Percentiles rank a stretch among this genome's conserved stretches.
Evolutionary conservation across 2,888 invertebrate genomes (phyloP).

Genomic region (Aspidapion aeneum): DNA sequence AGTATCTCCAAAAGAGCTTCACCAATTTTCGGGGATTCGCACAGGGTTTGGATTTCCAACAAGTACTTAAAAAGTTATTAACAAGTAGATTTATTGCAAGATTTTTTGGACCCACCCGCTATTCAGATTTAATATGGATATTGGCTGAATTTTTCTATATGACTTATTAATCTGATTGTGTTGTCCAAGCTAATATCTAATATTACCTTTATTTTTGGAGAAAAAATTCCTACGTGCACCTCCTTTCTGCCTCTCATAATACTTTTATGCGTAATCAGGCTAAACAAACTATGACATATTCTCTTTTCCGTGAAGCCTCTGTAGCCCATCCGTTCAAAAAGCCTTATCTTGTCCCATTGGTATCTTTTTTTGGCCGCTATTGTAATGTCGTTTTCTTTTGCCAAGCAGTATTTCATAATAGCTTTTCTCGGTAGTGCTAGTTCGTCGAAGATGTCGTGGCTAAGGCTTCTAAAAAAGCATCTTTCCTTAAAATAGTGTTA

Average conservation of each 20-base stretch:
- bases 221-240: slow-evolving; percentile 14
- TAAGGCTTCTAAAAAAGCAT: slow-evolving; percentile 47
- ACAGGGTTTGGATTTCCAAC: too few relatives aligned
- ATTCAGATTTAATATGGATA: too few relatives aligned
- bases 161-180: too few relatives aligned
- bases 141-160: too few relatives aligned
- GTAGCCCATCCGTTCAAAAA: slow-evolving; percentile 46
- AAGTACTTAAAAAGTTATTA: too few relatives aligned
- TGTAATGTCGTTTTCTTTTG: slow-evolving; percentile 28
- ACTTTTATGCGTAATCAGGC: slow-evolving; percentile 33
- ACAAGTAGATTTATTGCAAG: too few relatives aligned
- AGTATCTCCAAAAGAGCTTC: too few relatives aligned
- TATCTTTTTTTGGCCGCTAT: slow-evolving; percentile 32
- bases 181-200: too few relatives aligned
- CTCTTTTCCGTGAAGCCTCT: slow-evolving; percentile 50
- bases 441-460: slow-evolving; percentile 59
- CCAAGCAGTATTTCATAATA: slow-evolving; percentile 48
- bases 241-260: slow-evolving; percentile 37
- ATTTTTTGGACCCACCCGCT: too few relatives aligned
- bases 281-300: slow-evolving; percentile 49
- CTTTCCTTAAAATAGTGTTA: too few relatives aligned
- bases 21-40: too few relatives aligned
- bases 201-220: not conserved
- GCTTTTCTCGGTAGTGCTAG: slow-evolving; percentile 49
- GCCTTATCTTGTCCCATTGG: slow-evolving; percentile 40